phyloP scores from a whole-genome alignment of 37 sponge, comb jelly and placozoan species.

The Spongilla lacustris region DNA sequence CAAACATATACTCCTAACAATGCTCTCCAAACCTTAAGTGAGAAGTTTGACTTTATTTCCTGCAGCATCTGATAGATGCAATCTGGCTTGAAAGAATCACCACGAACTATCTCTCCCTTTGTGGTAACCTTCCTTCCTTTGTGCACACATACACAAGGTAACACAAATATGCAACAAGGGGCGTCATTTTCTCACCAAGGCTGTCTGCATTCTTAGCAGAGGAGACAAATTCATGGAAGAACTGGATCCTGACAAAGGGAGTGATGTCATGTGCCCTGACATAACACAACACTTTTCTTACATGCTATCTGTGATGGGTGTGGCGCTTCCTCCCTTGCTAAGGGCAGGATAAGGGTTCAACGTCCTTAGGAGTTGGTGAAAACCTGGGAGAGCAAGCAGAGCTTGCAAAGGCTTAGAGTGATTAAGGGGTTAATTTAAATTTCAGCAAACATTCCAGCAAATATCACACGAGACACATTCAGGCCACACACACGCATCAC shows the following conservation, averaged over 20 bases:
- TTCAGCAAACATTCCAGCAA: background rate
- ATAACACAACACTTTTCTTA: constrained; percentile 17
- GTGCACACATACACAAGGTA: background rate
- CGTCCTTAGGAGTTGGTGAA: constrained; percentile 48
- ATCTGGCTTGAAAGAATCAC: constrained; percentile 71
- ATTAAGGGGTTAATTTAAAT: background rate
- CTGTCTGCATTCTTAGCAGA: constrained; percentile 7
- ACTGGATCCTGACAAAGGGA: constrained; percentile 49
- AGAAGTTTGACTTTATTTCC: constrained; percentile 63
- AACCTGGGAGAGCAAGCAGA: constrained; percentile 65
- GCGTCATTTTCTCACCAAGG: background rate
- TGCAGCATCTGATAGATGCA: constrained; percentile 75
- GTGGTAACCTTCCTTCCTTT: background rate
- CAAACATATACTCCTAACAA: constrained; percentile 2
- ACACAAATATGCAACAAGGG: background rate
- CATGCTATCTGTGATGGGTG: constrained; percentile 74
- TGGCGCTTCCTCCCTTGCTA: constrained; percentile 29
- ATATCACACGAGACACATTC: background rate
- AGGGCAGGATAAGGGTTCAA: constrained; percentile 48
- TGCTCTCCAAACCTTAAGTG: constrained; percentile 38
- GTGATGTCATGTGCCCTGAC: background rate
- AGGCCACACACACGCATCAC: background rate
- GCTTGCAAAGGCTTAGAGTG: constrained; percentile 72
- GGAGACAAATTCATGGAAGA: constrained; percentile 58
- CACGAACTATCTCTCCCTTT: constrained; percentile 49